phyloP scores from a whole-genome alignment of 2,888 invertebrate genomes.

The Pollenia amentaria region DNA sequence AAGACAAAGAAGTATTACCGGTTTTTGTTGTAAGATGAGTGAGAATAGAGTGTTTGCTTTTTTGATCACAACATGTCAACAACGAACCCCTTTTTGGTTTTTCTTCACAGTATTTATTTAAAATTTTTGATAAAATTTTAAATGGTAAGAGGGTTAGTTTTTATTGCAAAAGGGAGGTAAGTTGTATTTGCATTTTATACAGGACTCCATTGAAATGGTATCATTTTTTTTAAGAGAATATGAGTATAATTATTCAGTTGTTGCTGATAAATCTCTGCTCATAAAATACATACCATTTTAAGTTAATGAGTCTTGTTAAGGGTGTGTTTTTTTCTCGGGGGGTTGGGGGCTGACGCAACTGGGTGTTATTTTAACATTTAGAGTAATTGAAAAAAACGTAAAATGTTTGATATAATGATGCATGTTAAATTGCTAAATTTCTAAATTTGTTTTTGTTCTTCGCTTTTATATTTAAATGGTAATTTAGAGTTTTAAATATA shows the following conservation, averaged over 20 bases:
- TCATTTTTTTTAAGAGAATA: constrained; percentile 2
- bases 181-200: constrained; percentile 32
- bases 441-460: constrained; percentile 6
- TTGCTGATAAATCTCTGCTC: constrained; percentile 52
- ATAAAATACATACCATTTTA: constrained; percentile 47
- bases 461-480: neutral
- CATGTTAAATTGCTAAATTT: constrained; percentile 43
- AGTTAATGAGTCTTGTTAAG: constrained; percentile 56
- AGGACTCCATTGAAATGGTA: constrained; percentile 25
- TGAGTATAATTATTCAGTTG: constrained; percentile 19
- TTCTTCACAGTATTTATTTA: neutral
- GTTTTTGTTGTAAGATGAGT: constrained; percentile 15
- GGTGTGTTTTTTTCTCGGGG: constrained; percentile 15
- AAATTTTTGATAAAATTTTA: constrained; percentile 9
- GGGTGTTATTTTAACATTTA: constrained; percentile 52
- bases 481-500: constrained; percentile 13
- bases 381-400: constrained; percentile 52
- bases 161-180: neutral
- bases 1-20: constrained; percentile 28
- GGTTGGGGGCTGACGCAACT: neutral
- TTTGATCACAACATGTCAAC: constrained; percentile 66
- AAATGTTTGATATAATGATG: constrained; percentile 43
- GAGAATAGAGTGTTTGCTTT: constrained; percentile 37
- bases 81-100: constrained; percentile 37
- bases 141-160: neutral